A percentile compares a stretch with the other conserved stretches of the same genome.
These are phyloP conservation scores for Agelaius phoeniceus DNA, from an alignment of 2,113 vertebrate genomes.

Conservation along the genomic window DNA sequence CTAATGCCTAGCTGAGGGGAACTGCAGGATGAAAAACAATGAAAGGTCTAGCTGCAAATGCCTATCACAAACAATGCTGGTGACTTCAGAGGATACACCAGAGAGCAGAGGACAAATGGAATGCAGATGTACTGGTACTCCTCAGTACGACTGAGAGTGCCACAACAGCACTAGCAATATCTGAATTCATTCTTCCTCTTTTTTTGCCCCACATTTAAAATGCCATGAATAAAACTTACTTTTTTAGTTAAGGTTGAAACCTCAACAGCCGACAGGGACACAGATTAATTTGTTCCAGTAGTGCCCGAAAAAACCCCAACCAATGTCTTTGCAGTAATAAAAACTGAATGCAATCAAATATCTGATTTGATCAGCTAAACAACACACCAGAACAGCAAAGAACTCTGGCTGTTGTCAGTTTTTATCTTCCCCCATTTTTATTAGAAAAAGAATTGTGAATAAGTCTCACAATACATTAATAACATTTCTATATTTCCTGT, in stretches of 20 bases:
- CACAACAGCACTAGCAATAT: background rate
- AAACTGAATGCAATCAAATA: background rate
- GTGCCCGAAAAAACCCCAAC: background rate
- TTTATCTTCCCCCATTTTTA: background rate
- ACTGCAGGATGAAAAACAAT: background rate
- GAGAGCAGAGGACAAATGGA: background rate
- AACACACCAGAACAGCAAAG: background rate
- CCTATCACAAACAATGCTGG: background rate
- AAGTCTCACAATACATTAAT: background rate
- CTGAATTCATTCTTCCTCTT: background rate
- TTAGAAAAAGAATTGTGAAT: background rate
- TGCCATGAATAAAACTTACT: background rate
- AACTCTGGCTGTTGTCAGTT: background rate
- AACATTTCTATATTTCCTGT: background rate
- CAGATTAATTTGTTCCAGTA: background rate
- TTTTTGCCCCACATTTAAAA: background rate
- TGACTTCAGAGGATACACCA: background rate
- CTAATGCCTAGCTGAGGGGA: background rate
- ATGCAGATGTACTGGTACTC: background rate
- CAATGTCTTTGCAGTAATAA: background rate
- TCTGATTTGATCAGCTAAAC: background rate
- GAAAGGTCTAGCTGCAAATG: background rate
- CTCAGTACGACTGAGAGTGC: background rate
- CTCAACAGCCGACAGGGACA: background rate
- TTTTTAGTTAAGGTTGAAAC: background rate